Base-by-base conservation (phyloP, 2,797 vertebrate genomes). In the Parauchenoglanis punctatus region DNA sequence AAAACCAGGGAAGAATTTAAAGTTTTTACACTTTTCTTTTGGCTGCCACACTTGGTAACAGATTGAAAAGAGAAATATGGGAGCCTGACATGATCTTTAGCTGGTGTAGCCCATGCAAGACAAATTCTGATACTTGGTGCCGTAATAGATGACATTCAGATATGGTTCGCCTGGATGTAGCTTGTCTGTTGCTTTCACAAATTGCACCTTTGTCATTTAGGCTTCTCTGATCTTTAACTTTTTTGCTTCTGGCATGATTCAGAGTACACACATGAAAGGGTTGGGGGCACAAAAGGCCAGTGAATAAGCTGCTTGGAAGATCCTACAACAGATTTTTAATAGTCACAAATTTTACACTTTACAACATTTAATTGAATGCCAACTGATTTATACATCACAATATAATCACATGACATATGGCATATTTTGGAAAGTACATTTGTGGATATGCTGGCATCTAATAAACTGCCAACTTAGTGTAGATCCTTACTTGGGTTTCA, bases 51-150 rank as follows among this genome's bases (percentile, higher is more conserved):
- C 31, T 35, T 78, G 31, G 17, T 10, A 78, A 54, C 25, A n/a
- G 46, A 76, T 76, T 76, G 5, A 76, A 28, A 52, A 31, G n/a
- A 77, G 17, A 78, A 78, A 81, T 81, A 61, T 40, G 13, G 20
- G 17, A 77, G 75, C 15, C 31, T 78, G 76, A 78, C 0, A 2
- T 23, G 17, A 54, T 58, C 56, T 80, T 59, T 40, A 25, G 56
- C 18, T 80, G 28, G 3, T 80, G 28, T 35, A 58, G 56, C 7
- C 56, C 56, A 56, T 58, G 31, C 15, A 4, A 54, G 49, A n/a
- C 12, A 52, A 56, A 77, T 54, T 54, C 15, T 52, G 46, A 76
- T 28, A 76, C 5, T 3, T 76, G 13, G 2, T 76, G 46, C 13
- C 5, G 3, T 44, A 23, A 20, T 40, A 73, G 40, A 73, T 23